phyloP scores from a whole-genome alignment of 2,888 invertebrate species.

The Bombylius discolor region DNA sequence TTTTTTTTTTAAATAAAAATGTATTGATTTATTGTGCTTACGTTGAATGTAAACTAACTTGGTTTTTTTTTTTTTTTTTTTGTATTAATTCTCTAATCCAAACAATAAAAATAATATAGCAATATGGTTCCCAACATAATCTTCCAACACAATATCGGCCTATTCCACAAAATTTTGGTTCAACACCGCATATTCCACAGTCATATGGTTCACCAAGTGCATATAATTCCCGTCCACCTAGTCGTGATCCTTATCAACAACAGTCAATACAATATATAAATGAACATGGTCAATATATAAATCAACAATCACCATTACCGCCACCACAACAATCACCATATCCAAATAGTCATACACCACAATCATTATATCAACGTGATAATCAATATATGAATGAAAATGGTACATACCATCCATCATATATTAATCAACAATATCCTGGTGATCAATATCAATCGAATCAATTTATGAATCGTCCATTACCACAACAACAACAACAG shows the following conservation, averaged over 20 bases:
- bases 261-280: slow-evolving; percentile 37
- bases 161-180: slow-evolving; percentile 31
- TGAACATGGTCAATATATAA: slow-evolving; percentile 33
- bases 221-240: slow-evolving; percentile 33
- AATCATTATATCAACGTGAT: slow-evolving; percentile 40
- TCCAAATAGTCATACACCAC: slow-evolving; percentile 24
- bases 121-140: slow-evolving; percentile 42
- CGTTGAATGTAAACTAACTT: too few relatives aligned
- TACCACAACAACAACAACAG: slow-evolving; percentile 9
- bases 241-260: slow-evolving; percentile 33
- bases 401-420: slow-evolving; percentile 7
- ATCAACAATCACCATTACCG: slow-evolving; percentile 34
- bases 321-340: not conserved
- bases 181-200: slow-evolving; percentile 33
- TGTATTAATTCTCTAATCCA: too few relatives aligned
- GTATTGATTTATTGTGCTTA: too few relatives aligned
- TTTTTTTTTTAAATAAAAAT: too few relatives aligned
- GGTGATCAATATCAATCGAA: slow-evolving; percentile 18
- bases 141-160: slow-evolving; percentile 35
- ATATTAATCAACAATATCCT: slow-evolving; percentile 10
- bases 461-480: slow-evolving; percentile 25
- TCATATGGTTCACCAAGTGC: slow-evolving; percentile 27
- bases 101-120: slow-evolving; percentile 27
- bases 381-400: slow-evolving; percentile 43
- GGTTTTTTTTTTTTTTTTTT: too few relatives aligned